Evolutionary conservation across 2,797 vertebrate genomes (phyloP).

Genomic region (Sebastes iracundus): DNA sequence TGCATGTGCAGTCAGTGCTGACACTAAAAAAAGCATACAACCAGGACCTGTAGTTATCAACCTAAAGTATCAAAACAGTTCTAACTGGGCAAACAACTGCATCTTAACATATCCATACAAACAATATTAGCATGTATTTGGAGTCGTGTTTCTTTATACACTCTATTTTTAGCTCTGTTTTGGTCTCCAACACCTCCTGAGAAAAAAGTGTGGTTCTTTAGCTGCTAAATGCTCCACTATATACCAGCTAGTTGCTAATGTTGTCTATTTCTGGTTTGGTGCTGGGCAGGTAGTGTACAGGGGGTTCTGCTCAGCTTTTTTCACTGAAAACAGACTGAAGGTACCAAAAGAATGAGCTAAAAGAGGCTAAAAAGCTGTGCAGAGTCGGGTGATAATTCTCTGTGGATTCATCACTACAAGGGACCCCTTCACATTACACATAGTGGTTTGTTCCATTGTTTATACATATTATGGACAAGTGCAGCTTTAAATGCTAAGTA

Average conservation of each 20-base stretch:
- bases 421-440: not conserved
- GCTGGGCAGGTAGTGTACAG: not conserved
- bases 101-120: not conserved
- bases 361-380: not conserved
- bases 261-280: not conserved
- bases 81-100: not conserved
- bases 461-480: not conserved
- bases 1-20: not conserved
- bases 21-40: too few species aligned
- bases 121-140: not conserved
- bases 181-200: not conserved
- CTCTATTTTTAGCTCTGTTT: not conserved
- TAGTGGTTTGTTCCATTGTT: not conserved
- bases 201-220: too few species aligned
- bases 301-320: not conserved
- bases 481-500: not conserved
- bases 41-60: too few species aligned
- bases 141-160: not conserved
- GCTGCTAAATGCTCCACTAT: too few species aligned
- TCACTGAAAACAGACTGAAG: not conserved
- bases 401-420: too few species aligned
- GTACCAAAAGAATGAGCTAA: not conserved
- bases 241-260: too few species aligned
- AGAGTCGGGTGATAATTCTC: not conserved
- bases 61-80: not conserved